Evolutionary conservation across 1,140 invertebrate species (phyloP), one percentile per base, ranked within the genome.

Genomic region (Drosophila arawakana): DNA sequence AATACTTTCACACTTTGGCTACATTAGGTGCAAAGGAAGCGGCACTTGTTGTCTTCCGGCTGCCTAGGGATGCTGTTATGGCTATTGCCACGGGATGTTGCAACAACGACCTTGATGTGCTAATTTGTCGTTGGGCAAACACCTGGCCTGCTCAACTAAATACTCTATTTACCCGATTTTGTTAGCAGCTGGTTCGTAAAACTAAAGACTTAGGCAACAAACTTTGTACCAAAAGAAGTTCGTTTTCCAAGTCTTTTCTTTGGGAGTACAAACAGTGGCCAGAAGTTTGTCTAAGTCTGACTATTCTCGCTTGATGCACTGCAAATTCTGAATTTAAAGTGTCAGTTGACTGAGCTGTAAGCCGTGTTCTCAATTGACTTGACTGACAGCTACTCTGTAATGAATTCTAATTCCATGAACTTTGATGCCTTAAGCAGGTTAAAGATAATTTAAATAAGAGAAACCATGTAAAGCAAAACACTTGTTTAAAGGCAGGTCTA

Each of bases 21-120:
- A 44, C 41, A 9, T 3, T 30, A 46, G 61, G 44, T 65, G 69
- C 43, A 66, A 72, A 60, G 73, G 73, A 76, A 47, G 59, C 49
- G 9, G 59, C 78, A 61, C 81, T 73, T 78, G 81, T 79, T 74
- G 72, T 81, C 58, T 84, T 84, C 81, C 81, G 81, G 81, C 73
- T 60, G 63, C 62, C 52, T 44, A 70, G 66, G 69, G 69, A 72
- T 72, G 61, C 78, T 54, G 50, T 41, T 30, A 25, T 1, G 50
- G 41, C 35, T 5, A 21, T 13, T 43, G 15, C 39, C 34, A 9
- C 41, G 10, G 37, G 47, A 8, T 11, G 68, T 71, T 61, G 44
- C 72, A 58, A 71, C 75, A 74, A 76, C 78, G 86, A 90, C 86
- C 86, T 90, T 90, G 86, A 90, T 75, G 88, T 90, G 86, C 86